These are phyloP conservation scores for Telmatherina bonti DNA, from an alignment of 2,797 vertebrate genomes.

Conservation along the genomic window DNA sequence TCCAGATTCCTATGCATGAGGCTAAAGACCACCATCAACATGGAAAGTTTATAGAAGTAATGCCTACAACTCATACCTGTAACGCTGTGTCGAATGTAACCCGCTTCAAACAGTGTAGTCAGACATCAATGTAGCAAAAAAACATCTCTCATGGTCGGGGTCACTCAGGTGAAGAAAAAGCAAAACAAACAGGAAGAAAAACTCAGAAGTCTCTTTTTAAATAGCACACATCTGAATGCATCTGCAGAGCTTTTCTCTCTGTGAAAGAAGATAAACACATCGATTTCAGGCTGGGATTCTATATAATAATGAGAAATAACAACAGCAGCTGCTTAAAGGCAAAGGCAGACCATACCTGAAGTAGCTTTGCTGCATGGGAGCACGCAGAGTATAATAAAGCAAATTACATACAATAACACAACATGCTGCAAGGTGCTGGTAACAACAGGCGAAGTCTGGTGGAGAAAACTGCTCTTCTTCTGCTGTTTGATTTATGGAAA, in stretches of 20 bases:
- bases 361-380: not conserved
- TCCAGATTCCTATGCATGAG: not conserved
- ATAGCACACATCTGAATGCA: slow-evolving; percentile 1
- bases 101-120: not conserved
- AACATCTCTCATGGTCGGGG: not conserved
- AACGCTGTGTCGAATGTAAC: not conserved
- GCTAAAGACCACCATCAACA: slow-evolving; percentile 4
- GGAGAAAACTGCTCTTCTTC: not conserved
- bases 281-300: slow-evolving; percentile 13
- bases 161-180: not conserved
- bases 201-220: not conserved
- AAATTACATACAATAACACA: not conserved
- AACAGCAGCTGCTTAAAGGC: slow-evolving; percentile 14
- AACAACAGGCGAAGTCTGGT: not conserved
- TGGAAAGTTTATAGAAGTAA: slow-evolving; percentile 2
- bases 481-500: not conserved
- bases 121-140: not conserved
- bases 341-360: not conserved
- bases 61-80: not conserved
- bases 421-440: not conserved
- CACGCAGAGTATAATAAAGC: slow-evolving; percentile 8
- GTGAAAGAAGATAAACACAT: slow-evolving; percentile 12
- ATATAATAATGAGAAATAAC: slow-evolving; percentile 7
- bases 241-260: slow-evolving; percentile 8
- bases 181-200: not conserved